Base-by-base conservation (phyloP, 2,888 invertebrate genomes). In the Chesias legatella region DNA sequence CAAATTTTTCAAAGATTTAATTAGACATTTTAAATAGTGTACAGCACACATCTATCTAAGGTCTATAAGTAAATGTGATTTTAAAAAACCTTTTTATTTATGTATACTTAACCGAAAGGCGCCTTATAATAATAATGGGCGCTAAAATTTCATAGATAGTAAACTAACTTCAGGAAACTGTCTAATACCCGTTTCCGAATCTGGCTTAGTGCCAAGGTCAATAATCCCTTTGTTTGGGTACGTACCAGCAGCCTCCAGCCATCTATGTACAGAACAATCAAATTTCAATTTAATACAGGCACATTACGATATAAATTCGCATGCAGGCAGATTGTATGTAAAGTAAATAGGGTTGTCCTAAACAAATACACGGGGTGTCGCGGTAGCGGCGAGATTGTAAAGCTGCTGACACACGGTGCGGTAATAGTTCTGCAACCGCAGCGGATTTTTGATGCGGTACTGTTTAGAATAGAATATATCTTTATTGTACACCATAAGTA, bases 191-290 rank as follows among this genome's bases (percentile, higher is more conserved):
- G 68, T 63, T 65, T 52, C 71, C 62, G 60, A 69, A 73, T 70
- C 77, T 83, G 82, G 82, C 81, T 65, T 55, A 59, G 60, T 67
- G 79, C 82, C 82, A 83, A 81, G 82, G 82, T 82, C 79, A 77
- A 79, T 78, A 78, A 83, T 77, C 81, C 74, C 73, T 67, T 69
- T 69, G 72, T 73, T 71, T 73, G 67, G 62, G 56, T 58, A 60
- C 64, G 66, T 68, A 68, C 67, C 71, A 53, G 58, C 63, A 74
- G 60, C 69, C 72, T 71, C 60, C 58, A 60, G 63, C 57, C 63
- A 65, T 52, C 44, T 33, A 48, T 32, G 43, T 35, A 26, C 5
- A 36, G 33, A 10, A 42, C 69, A 67, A 69, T 61, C 61, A 53
- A 76, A 68, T 65, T 59, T 67, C 47, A 59, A 65, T 58, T 66